Percentiles rank a stretch among this genome's conserved stretches.
Conservation (phyloP, 2,113 vertebrate species). For the Gymnorhina tibicen region DNA sequence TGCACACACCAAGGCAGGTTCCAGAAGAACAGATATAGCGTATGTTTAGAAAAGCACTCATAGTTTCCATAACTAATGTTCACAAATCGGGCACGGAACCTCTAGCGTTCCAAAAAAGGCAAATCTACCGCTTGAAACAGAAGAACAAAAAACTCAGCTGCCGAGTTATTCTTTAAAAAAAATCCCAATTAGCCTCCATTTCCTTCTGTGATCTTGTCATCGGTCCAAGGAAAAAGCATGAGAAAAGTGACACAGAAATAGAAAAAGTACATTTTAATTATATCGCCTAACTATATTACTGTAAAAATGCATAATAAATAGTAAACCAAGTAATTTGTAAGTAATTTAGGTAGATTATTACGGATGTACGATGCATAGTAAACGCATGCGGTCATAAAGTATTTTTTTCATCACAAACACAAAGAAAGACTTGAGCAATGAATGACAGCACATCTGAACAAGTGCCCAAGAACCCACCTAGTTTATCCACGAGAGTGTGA, state of each 20-base stretch:
- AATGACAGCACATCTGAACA: background rate
- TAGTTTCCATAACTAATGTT: background rate
- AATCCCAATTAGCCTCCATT: background rate
- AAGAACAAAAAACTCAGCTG: background rate
- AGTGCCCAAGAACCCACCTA: background rate
- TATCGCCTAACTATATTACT: background rate
- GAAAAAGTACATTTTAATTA: background rate
- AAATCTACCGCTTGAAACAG: background rate
- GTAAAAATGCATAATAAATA: background rate
- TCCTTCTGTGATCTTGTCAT: background rate
- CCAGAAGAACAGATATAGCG: background rate
- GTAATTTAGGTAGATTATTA: background rate
- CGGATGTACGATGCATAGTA: background rate
- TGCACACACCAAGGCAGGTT: background rate
- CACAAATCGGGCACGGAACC: fast-evolving
- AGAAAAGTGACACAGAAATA: background rate
- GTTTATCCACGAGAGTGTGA: background rate
- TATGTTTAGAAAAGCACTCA: background rate
- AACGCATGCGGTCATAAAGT: background rate
- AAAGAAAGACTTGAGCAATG: background rate
- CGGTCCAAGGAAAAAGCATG: background rate
- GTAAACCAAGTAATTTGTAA: background rate
- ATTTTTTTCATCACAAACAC: background rate
- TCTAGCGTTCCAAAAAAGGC: background rate
- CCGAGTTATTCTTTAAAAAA: background rate